phyloP scores from a whole-genome alignment of 2,888 invertebrate species.

The Serrognathus titanus region DNA sequence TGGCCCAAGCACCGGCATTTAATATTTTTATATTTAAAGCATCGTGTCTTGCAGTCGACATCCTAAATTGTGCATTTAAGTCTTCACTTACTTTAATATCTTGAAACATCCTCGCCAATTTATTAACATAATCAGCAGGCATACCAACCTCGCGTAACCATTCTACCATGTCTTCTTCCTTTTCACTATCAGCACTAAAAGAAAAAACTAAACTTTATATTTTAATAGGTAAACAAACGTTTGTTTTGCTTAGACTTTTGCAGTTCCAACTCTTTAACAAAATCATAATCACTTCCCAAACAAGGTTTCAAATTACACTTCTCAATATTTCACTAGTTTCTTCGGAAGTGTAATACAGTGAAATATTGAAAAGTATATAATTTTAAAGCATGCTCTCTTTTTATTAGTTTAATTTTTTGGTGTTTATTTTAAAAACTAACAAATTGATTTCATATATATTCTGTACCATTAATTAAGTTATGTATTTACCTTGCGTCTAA shows the following conservation, averaged over 20 bases:
- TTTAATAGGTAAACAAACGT: background rate
- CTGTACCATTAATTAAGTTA: no score
- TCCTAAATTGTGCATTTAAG: constrained; percentile 88
- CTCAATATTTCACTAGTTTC: no score
- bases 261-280: no score
- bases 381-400: no score
- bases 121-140: constrained; percentile 99
- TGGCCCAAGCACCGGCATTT: constrained; percentile 98
- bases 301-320: no score
- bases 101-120: constrained; percentile 96
- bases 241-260: background rate
- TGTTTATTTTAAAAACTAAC: background rate
- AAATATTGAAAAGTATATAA: no score
- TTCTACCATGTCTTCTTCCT: constrained; percentile 99
- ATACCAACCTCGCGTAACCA: constrained; percentile 97
- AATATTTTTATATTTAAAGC: constrained; percentile 97
- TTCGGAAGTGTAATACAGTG: no score
- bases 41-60: constrained; percentile 75
- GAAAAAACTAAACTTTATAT: background rate
- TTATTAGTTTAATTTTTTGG: no score
- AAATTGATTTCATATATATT: background rate
- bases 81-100: constrained; percentile 98
- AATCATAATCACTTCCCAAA: no score
- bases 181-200: constrained; percentile 92
- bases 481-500: constrained; percentile 69